Evolutionary conservation across 2,888 invertebrate species (phyloP).

Genomic region (Parasteatoda lunata): DNA sequence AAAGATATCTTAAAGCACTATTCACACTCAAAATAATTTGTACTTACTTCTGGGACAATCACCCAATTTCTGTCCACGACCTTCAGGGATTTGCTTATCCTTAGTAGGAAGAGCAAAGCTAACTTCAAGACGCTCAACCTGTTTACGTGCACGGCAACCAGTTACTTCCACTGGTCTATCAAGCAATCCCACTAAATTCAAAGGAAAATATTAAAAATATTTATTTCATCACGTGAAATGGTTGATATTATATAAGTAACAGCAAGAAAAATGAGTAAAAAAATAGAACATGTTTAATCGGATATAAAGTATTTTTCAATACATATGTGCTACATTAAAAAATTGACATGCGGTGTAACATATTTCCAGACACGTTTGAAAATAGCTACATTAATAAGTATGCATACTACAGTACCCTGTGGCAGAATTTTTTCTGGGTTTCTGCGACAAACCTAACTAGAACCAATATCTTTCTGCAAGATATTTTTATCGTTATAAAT

Average conservation of each 20-base stretch:
- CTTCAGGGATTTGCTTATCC: conserved; percentile 75
- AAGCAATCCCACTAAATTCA: conserved; percentile 73
- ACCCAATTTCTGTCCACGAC: conserved; percentile 81
- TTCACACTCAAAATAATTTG: neutral
- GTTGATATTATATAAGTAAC: neutral
- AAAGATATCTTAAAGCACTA: conserved; percentile 31
- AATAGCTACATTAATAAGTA: too few relatives aligned
- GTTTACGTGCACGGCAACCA: conserved; percentile 74
- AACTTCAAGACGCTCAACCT: conserved; percentile 74
- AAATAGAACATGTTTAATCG: neutral
- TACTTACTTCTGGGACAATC: conserved; percentile 81
- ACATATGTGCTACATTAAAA: neutral
- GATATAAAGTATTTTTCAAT: neutral
- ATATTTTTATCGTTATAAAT: too few relatives aligned
- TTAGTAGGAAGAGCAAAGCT: conserved; percentile 71
- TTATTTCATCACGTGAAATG: neutral
- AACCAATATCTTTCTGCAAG: too few relatives aligned
- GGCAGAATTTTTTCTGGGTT: too few relatives aligned
- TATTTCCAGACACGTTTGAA: neutral
- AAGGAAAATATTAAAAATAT: neutral
- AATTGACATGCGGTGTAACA: neutral
- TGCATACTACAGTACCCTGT: too few relatives aligned
- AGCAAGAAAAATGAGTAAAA: neutral
- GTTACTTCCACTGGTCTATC: conserved; percentile 74
- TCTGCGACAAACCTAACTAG: too few relatives aligned